phyloP scores from a whole-genome alignment of 2,797 vertebrate species.

The Phrynocephalus vlangalii region DNA sequence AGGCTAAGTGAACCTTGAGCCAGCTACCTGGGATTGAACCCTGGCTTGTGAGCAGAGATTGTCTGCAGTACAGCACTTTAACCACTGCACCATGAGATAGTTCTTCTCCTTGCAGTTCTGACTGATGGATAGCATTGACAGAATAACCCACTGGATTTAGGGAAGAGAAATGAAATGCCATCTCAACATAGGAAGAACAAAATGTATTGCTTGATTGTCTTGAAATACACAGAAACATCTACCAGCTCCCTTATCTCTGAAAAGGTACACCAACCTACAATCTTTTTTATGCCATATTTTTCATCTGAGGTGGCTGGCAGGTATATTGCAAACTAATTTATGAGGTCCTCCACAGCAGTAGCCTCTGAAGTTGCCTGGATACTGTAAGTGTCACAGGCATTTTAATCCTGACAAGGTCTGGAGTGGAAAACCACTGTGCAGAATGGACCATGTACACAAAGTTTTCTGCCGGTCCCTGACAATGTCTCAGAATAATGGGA shows the following conservation, averaged over 20 bases:
- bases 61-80: too few species aligned
- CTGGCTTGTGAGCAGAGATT: too few species aligned
- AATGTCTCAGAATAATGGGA: neutral
- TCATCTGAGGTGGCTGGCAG: constrained; percentile 46
- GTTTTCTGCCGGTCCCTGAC: neutral
- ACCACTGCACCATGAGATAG: too few species aligned
- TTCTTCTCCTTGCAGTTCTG: neutral
- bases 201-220: constrained; percentile 23
- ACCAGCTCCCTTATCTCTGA: constrained; percentile 29
- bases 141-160: constrained; percentile 13
- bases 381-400: constrained; percentile 6
- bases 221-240: constrained; percentile 45
- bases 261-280: constrained; percentile 28
- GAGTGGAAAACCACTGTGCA: constrained; percentile 20
- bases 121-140: neutral
- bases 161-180: neutral
- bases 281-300: constrained; percentile 48
- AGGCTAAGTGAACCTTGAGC: too few species aligned
- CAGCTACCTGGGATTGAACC: too few species aligned
- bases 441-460: neutral
- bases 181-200: constrained; percentile 5
- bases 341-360: constrained; percentile 18
- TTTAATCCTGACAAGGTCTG: constrained; percentile 38
- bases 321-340: constrained; percentile 55
- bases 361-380: constrained; percentile 31